Evolutionary conservation across 1,140 invertebrate species (phyloP).

Genomic region (Eubasilissa regina): DNA sequence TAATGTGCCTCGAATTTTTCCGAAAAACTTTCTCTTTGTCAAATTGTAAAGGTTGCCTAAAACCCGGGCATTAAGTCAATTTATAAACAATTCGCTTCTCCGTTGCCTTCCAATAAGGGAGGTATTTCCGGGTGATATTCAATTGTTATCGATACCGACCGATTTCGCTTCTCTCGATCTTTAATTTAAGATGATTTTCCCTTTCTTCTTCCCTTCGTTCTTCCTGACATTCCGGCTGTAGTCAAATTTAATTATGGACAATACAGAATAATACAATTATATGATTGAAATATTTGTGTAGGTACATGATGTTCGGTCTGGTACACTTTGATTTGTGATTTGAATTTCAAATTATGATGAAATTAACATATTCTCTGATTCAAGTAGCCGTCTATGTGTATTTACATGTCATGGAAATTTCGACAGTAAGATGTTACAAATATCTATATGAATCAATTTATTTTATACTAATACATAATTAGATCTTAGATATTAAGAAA

Average conservation of each 20-base stretch:
- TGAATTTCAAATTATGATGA: neutral
- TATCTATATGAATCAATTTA: no score
- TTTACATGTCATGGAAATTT: no score
- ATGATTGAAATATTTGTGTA: constrained; percentile 20
- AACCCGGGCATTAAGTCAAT: constrained; percentile 19
- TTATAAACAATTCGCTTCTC: constrained; percentile 33
- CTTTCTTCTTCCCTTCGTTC: neutral
- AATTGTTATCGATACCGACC: constrained; percentile 29
- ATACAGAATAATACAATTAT: constrained; percentile 30
- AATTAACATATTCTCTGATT: no score
- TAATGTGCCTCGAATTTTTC: no score
- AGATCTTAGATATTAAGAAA: no score
- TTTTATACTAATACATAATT: no score
- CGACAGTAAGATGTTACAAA: no score
- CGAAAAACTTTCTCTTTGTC: no score
- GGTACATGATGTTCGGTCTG: neutral
- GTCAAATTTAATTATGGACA: constrained; percentile 30
- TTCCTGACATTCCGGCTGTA: constrained; percentile 18
- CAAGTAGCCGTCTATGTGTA: no score
- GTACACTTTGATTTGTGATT: constrained; percentile 23
- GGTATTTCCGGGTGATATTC: constrained; percentile 26
- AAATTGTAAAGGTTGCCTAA: no score
- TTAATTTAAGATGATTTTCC: constrained; percentile 21
- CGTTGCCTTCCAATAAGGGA: neutral
- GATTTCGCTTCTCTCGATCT: constrained; percentile 34